Percentiles rank a stretch among this genome's conserved stretches.
phyloP scores from a whole-genome alignment of 2,888 invertebrate genomes.

The Stictocephala bisonia region DNA sequence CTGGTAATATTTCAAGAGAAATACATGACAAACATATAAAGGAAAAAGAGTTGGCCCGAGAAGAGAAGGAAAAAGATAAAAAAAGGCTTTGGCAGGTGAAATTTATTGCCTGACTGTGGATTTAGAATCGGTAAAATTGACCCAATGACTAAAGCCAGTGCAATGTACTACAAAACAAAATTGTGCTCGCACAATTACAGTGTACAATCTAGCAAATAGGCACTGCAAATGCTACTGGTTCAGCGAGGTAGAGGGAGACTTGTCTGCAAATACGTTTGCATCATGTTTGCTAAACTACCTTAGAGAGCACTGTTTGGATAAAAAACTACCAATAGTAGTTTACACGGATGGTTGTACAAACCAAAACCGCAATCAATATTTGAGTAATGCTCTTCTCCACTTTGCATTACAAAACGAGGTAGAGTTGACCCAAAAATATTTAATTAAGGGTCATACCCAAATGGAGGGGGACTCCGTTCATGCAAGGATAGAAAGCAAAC shows the following conservation, averaged over 20 bases:
- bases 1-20: conserved; percentile 6
- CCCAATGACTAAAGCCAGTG: conserved; percentile 31
- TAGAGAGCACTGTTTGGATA: conserved; percentile 9
- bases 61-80: conserved; percentile 38
- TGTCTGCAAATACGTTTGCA: conserved; percentile 31
- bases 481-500: conserved; percentile 53
- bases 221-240: conserved; percentile 40
- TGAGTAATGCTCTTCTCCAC: conserved; percentile 58
- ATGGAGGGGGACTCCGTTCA: conserved; percentile 61
- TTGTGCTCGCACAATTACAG: conserved; percentile 27
- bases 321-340: conserved; percentile 49
- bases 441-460: conserved; percentile 60
- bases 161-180: conserved; percentile 39
- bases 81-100: conserved; percentile 29
- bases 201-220: conserved; percentile 42
- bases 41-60: conserved; percentile 6
- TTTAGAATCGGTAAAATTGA: conserved; percentile 34
- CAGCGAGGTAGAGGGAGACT: conserved; percentile 27
- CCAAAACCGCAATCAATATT: conserved; percentile 58
- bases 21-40: conserved; percentile 25
- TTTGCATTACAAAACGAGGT: conserved; percentile 52
- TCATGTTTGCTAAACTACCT: conserved; percentile 7
- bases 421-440: conserved; percentile 59
- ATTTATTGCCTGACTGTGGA: conserved; percentile 38
- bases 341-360: conserved; percentile 59